Evolutionary conservation across 2,888 invertebrate species (phyloP), one percentile per base, ranked within the genome.

Genomic region (Lasioglossum marginatum): DNA sequence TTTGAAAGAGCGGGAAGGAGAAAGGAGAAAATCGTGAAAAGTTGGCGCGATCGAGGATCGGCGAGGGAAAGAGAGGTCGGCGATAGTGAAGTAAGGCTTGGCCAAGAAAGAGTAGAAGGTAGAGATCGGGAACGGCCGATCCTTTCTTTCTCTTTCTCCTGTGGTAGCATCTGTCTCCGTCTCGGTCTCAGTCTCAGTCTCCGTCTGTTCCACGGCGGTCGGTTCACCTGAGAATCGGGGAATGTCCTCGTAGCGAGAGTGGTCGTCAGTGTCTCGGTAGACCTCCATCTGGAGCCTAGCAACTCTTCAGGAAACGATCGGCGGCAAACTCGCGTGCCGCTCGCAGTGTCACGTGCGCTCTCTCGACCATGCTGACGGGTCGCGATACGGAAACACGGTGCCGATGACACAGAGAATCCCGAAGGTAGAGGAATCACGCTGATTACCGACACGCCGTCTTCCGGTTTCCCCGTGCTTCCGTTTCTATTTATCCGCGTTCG

Each of bases 231-330:
- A 91, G 89, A 89, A 87, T 88, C 86, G 85, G 89, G 84, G 90
- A 90, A 85, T 90, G 90, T 91, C 91, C 85, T 88, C 87, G 87
- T 87, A 82, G 88, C 87, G 87, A 87, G 91, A 89, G 87, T 79
- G 83, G 88, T 81, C 89, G 87, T 87, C 92, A 92, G 92, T 92
- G 87, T 88, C 87, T 90, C 90, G 87, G 86, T 88, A 88, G 91
- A 91, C 91, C 85, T 91, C 89, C 88, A 90, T 90, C 90, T 78
- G 90, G 86, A 85, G 81, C 87, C 79, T 81, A 78, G 74, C 72
- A 40, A 76, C 82, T 72, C 75, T 70, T 73, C 71, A 70, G 73
- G 79, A 79, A 85, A 81, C 86, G 83, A 75, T 76, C 48, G 73
- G 23, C 78, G 63, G 70, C 77, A 75, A 34, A 57, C 52, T 77